phyloP scores from a whole-genome alignment of 92 coral and sea anemone genomes.

The Actinernus sp. region DNA sequence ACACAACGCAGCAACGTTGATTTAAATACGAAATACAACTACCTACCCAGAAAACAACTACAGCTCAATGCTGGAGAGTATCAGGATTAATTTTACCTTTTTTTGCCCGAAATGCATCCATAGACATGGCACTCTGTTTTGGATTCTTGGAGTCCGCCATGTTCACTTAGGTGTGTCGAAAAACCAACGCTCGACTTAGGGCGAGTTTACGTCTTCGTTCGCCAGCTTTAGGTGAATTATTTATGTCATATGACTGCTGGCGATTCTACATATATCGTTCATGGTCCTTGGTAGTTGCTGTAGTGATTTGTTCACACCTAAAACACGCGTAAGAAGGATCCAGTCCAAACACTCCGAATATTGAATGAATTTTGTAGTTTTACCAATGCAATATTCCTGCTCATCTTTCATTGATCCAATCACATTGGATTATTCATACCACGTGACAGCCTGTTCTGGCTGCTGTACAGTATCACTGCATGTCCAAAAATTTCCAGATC shows the following conservation, averaged over 20 bases:
- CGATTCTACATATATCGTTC: slow-evolving; percentile 27
- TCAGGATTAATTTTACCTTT: slow-evolving; percentile 56
- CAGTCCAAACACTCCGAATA: slow-evolving; percentile 31
- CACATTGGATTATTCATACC: slow-evolving; percentile 31
- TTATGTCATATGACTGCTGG: slow-evolving; percentile 46
- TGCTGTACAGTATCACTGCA: not conserved
- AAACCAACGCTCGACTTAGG: slow-evolving; percentile 15
- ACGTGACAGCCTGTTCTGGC: slow-evolving; percentile 41
- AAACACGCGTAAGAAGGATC: slow-evolving; percentile 23
- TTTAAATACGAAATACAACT: not conserved
- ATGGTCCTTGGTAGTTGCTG: slow-evolving; percentile 48
- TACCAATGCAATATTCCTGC: slow-evolving; percentile 48
- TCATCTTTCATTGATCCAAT: slow-evolving; percentile 58
- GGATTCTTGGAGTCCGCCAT: slow-evolving; percentile 85
- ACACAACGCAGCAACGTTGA: not conserved
- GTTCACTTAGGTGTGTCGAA: slow-evolving; percentile 81
- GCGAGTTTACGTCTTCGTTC: slow-evolving; percentile 17
- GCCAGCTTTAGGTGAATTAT: slow-evolving; percentile 39
- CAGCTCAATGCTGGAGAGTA: not conserved
- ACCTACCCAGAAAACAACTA: not conserved
- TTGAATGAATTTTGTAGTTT: slow-evolving; percentile 45
- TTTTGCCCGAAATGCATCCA: slow-evolving; percentile 77
- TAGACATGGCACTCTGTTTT: slow-evolving; percentile 66
- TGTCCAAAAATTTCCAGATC: slow-evolving; percentile 10
- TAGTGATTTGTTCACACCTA: slow-evolving; percentile 68